These are phyloP conservation scores for Furcifer pardalis DNA, from an alignment of 2,797 vertebrate species.

Conservation along the genomic window DNA sequence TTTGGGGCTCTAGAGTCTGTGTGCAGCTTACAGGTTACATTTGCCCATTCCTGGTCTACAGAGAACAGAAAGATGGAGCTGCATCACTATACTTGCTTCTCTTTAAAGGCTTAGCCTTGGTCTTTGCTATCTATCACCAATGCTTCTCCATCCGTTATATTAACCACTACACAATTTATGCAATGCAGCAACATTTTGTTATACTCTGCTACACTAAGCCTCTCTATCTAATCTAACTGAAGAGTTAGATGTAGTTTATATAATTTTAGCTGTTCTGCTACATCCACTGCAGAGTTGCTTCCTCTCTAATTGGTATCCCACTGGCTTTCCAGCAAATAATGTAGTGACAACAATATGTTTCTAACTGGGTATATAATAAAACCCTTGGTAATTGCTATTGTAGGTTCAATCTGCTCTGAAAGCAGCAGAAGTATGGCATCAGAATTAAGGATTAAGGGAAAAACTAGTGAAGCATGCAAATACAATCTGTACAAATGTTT, in stretches of 20 bases:
- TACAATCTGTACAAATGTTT: slow-evolving; percentile 34
- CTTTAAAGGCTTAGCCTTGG: background rate
- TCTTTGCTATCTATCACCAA: background rate
- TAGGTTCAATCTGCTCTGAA: slow-evolving; percentile 55
- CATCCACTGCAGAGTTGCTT: background rate
- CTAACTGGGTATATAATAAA: slow-evolving; percentile 34
- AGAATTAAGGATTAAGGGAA: slow-evolving; percentile 50
- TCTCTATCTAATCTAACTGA: background rate
- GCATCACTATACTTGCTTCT: background rate
- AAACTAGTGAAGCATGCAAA: slow-evolving; percentile 37
- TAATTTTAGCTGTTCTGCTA: slow-evolving; percentile 21
- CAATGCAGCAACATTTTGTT: background rate
- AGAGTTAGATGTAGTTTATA: background rate
- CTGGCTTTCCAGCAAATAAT: slow-evolving; percentile 52
- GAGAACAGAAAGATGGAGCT: background rate
- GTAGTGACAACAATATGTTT: slow-evolving; percentile 14
- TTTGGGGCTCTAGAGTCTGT: no score
- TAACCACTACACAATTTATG: background rate
- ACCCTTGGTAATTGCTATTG: slow-evolving; percentile 52
- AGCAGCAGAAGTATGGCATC: slow-evolving; percentile 44
- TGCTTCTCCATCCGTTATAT: background rate
- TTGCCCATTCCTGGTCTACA: no score
- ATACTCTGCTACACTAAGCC: background rate
- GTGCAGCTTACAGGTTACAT: no score
- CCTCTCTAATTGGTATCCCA: slow-evolving; percentile 41